These are phyloP conservation scores for Parauchenoglanis punctatus DNA, from an alignment of 2,797 vertebrate species.

Conservation along the genomic window DNA sequence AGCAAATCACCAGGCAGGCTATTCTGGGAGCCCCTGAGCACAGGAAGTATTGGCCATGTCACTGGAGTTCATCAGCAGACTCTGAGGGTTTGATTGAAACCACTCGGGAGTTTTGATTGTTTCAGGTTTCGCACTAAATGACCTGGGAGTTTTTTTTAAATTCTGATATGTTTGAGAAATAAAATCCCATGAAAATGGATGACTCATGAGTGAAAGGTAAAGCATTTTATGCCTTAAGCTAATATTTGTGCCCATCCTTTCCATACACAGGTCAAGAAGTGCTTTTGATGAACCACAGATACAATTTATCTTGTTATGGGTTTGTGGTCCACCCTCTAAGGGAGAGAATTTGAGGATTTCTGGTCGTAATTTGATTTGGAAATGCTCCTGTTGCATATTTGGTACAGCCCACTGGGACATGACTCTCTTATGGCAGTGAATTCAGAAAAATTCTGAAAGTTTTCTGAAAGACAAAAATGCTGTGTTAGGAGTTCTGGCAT, in stretches of 20 bases:
- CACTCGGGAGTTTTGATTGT: background rate
- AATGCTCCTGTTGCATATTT: background rate
- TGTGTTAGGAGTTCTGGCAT: too few relatives aligned
- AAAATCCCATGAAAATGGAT: background rate
- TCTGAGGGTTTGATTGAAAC: background rate
- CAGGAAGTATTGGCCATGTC: slow-evolving; percentile 8
- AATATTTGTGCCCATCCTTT: too few relatives aligned
- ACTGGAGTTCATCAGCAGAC: background rate
- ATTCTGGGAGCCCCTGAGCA: slow-evolving; percentile 41
- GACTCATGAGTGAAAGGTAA: background rate
- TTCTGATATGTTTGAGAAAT: background rate
- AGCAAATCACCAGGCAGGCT: slow-evolving; percentile 15
- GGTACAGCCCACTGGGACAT: background rate
- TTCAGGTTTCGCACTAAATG: background rate
- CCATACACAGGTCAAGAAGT: too few relatives aligned
- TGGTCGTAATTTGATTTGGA: background rate
- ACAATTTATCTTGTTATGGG: background rate
- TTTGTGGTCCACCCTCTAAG: background rate
- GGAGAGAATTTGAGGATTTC: background rate
- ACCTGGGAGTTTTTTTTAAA: background rate
- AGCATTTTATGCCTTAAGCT: too few relatives aligned
- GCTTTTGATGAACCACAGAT: background rate
- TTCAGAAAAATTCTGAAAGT: background rate
- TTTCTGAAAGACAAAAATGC: too few relatives aligned
- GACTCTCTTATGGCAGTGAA: background rate